A percentile compares a stretch with the other conserved stretches of the same genome.
phyloP scores from a whole-genome alignment of 1,140 invertebrate species.

The Samia ricini region DNA sequence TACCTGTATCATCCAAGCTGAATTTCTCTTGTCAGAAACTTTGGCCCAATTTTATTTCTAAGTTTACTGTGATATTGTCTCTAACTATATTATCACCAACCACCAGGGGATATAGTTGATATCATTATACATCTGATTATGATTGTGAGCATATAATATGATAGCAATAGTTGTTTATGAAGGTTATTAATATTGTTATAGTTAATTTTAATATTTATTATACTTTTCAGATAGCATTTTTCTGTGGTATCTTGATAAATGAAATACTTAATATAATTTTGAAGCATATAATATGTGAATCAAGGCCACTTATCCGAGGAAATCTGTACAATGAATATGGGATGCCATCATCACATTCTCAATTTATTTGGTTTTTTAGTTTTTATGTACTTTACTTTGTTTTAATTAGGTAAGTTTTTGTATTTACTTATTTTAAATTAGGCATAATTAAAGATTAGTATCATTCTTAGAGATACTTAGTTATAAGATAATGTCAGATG shows the following conservation, averaged over 20 bases:
- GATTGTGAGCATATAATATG: no score
- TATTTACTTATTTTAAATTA: constrained; percentile 5
- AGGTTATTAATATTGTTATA: not conserved
- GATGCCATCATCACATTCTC: constrained; percentile 95
- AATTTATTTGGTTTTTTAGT: constrained; percentile 96
- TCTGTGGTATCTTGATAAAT: constrained; percentile 88
- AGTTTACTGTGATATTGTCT: no score
- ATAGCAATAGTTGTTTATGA: not conserved
- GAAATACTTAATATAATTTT: constrained; percentile 89
- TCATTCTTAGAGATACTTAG: constrained; percentile 11
- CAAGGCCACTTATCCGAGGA: constrained; percentile 84
- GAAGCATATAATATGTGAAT: constrained; percentile 90
- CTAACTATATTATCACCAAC: no score
- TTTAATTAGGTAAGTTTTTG: constrained; percentile 85
- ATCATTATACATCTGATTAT: no score
- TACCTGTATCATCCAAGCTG: no score
- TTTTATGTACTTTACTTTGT: constrained; percentile 92
- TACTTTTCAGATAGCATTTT: constrained; percentile 89
- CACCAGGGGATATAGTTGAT: no score
- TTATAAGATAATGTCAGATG: no score
- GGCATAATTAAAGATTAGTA: not conserved
- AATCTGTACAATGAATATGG: constrained; percentile 91
- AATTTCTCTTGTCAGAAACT: no score
- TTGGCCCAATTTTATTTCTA: no score
- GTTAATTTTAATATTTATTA: not conserved